A percentile compares a stretch with the other conserved stretches of the same genome.
phyloP scores from a whole-genome alignment of 1,140 invertebrate genomes.

The Adelges cooleyi region DNA sequence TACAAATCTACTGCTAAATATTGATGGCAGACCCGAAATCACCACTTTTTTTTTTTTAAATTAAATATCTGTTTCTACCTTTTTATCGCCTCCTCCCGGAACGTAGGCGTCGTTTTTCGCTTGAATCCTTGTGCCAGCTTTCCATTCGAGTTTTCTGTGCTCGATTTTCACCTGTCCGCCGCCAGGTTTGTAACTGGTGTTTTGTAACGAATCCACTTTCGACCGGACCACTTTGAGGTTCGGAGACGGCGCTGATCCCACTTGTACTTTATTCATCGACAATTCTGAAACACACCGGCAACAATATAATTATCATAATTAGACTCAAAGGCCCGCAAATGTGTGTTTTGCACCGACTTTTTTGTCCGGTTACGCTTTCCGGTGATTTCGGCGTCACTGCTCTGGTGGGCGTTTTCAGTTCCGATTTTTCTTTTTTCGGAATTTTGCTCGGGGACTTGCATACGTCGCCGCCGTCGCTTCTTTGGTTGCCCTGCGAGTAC shows the following conservation, averaged over 20 bases:
- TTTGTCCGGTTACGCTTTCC: not conserved
- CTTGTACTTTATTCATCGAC: slow-evolving; percentile 87
- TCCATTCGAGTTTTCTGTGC: slow-evolving; percentile 74
- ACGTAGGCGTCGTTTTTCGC: slow-evolving; percentile 84
- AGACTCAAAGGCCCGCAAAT: not conserved
- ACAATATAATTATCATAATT: not conserved
- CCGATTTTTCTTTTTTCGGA: slow-evolving; percentile 24
- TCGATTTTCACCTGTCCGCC: slow-evolving; percentile 87
- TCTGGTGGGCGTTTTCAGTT: slow-evolving; percentile 20
- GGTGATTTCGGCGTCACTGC: slow-evolving; percentile 21
- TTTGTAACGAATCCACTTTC: slow-evolving; percentile 90
- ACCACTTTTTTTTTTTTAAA: too few relatives aligned
- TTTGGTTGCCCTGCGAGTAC: not conserved
- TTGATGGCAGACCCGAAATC: too few relatives aligned
- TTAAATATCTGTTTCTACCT: too few relatives aligned
- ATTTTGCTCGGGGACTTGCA: slow-evolving; percentile 19
- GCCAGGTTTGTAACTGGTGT: slow-evolving; percentile 78
- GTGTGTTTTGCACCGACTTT: not conserved
- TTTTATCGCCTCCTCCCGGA: slow-evolving; percentile 81
- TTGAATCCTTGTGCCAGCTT: slow-evolving; percentile 67
- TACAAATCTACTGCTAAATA: too few relatives aligned
- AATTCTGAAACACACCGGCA: slow-evolving; percentile 57
- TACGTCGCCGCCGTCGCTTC: not conserved
- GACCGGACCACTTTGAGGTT: slow-evolving; percentile 82
- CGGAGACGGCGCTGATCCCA: slow-evolving; percentile 77